These are phyloP conservation scores for Oligia strigilis DNA, from an alignment of 2,888 invertebrate genomes.

Conservation along the genomic window DNA sequence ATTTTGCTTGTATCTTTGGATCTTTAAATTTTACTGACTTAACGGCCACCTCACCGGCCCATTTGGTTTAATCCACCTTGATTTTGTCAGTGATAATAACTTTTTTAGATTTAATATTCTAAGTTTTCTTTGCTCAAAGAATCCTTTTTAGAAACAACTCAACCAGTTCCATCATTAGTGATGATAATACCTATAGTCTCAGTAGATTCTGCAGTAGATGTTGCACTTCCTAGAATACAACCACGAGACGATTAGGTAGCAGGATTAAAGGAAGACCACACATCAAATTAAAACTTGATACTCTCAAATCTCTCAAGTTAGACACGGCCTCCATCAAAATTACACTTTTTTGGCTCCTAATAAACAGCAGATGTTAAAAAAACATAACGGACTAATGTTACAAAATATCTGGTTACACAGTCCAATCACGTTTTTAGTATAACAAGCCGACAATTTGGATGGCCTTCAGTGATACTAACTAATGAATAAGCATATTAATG, in stretches of 20 bases:
- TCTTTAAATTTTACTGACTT: not conserved
- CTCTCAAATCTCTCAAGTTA: conserved; percentile 21
- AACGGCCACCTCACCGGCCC: not conserved
- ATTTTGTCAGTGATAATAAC: not conserved
- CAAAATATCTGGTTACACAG: conserved; percentile 56
- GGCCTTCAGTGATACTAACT: conserved; percentile 64
- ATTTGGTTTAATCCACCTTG: not conserved
- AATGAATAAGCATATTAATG: conserved; percentile 65
- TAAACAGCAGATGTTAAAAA: conserved; percentile 37
- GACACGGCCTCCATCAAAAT: conserved; percentile 18
- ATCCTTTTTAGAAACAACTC: not conserved
- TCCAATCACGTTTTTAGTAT: conserved; percentile 63
- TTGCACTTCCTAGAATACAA: not conserved
- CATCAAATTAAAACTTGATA: conserved; percentile 36
- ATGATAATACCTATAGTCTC: not conserved
- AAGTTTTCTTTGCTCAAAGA: not conserved
- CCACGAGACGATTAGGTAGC: not conserved
- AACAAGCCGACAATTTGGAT: conserved; percentile 50
- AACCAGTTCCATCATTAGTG: not conserved
- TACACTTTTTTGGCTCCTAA: conserved; percentile 18
- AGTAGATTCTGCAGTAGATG: not conserved
- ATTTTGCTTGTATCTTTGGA: conserved; percentile 7
- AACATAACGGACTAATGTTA: conserved; percentile 35
- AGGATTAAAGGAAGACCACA: conserved; percentile 26
- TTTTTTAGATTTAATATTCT: not conserved